phyloP scores from a whole-genome alignment of 2,888 invertebrate species.

The Nomada lathburiana region DNA sequence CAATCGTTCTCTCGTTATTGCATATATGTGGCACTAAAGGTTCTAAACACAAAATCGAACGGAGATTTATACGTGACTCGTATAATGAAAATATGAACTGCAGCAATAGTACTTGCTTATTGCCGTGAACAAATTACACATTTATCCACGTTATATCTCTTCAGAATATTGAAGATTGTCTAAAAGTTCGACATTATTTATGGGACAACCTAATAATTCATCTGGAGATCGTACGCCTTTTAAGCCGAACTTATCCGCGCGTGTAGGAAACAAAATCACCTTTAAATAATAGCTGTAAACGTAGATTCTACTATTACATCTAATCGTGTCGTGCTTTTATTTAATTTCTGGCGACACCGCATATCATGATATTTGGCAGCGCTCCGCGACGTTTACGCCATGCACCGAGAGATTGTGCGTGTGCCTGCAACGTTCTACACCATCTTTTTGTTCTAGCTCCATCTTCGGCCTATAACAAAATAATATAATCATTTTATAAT shows the following conservation, averaged over 20 bases:
- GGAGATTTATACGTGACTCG: too few species aligned
- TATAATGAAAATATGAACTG: too few species aligned
- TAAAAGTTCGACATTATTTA: too few species aligned
- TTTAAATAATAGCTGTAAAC: constrained; percentile 47
- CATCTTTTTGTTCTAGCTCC: constrained; percentile 94
- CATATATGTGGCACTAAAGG: too few species aligned
- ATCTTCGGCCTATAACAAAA: constrained; percentile 92
- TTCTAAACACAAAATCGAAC: too few species aligned
- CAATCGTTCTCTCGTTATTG: too few species aligned
- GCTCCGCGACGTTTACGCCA: constrained; percentile 97
- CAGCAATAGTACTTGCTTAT: too few species aligned
- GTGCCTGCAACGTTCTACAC: constrained; percentile 95
- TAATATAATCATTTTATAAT: background rate
- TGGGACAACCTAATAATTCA: constrained; percentile 26
- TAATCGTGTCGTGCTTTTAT: constrained; percentile 18
- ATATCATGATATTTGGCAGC: constrained; percentile 98
- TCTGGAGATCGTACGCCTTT: constrained; percentile 57
- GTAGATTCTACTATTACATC: constrained; percentile 31
- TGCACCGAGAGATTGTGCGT: constrained; percentile 95
- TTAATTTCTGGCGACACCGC: constrained; percentile 86
- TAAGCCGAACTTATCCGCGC: constrained; percentile 21
- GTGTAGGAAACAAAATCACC: constrained; percentile 42
- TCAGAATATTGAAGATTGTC: too few species aligned
- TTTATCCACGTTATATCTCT: too few species aligned
- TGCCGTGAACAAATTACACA: too few species aligned